These are phyloP conservation scores for Eupithecia inturbata DNA, from an alignment of 2,888 invertebrate species.

Conservation along the genomic window DNA sequence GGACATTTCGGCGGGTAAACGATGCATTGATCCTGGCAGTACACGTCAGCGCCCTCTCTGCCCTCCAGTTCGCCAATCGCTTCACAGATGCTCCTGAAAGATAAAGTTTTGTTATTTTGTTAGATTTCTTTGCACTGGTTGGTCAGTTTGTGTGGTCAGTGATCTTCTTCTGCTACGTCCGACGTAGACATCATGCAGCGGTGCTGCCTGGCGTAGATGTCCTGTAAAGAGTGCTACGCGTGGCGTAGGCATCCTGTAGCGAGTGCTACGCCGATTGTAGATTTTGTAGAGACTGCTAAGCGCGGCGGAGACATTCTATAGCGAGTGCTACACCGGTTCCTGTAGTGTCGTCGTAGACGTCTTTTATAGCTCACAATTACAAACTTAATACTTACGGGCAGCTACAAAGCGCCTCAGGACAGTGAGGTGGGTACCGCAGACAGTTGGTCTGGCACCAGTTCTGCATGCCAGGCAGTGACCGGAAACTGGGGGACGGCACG, in stretches of 20 bases:
- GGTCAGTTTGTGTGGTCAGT: not conserved
- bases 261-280: not conserved
- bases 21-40: conserved; percentile 94
- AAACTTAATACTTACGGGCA: conserved; percentile 89
- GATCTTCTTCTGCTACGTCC: too few relatives aligned
- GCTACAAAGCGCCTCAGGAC: conserved; percentile 89
- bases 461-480: conserved; percentile 89
- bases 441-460: conserved; percentile 95
- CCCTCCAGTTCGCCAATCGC: conserved; percentile 91
- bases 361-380: not conserved
- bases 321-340: not conserved
- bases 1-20: conserved; percentile 90
- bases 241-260: not conserved
- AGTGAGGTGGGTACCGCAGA: conserved; percentile 93
- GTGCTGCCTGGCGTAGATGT: not conserved
- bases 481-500: conserved; percentile 86
- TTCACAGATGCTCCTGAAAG: conserved; percentile 89
- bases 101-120: not conserved
- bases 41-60: conserved; percentile 90
- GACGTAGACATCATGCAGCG: not conserved
- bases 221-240: not conserved
- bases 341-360: not conserved
- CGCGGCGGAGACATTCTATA: not conserved
- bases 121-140: not conserved
- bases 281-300: not conserved